Evolutionary conservation across 2,888 invertebrate species (phyloP).

Genomic region (Ametastegia equiseti): DNA sequence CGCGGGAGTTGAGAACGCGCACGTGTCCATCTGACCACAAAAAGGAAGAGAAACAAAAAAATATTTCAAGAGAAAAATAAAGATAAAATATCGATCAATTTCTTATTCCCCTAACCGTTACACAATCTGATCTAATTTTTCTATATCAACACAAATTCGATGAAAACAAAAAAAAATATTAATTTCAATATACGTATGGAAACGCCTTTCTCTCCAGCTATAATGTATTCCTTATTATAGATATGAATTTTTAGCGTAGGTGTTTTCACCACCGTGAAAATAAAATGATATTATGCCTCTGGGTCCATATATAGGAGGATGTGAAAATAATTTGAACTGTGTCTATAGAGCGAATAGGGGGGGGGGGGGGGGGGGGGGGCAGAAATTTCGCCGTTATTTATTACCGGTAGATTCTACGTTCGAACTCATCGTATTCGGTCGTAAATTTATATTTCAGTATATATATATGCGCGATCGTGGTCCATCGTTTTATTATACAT

Average conservation of each 20-base stretch:
- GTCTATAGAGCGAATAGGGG: too few relatives aligned
- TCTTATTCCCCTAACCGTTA: background rate
- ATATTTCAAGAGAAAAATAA: background rate
- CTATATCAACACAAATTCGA: too few relatives aligned
- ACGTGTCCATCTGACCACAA: constrained; percentile 32
- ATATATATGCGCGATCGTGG: background rate
- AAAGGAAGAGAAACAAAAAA: background rate
- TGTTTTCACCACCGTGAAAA: background rate
- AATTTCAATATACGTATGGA: too few relatives aligned
- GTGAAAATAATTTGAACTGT: background rate
- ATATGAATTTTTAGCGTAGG: background rate
- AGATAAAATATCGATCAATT: background rate
- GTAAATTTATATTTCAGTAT: constrained; percentile 54
- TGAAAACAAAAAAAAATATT: too few relatives aligned
- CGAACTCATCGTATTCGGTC: constrained; percentile 22
- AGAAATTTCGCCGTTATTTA: constrained; percentile 20
- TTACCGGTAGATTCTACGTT: background rate
- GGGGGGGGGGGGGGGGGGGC: too few relatives aligned
- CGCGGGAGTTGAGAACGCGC: constrained; percentile 34
- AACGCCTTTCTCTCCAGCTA: background rate
- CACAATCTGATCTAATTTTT: background rate
- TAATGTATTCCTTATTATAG: background rate
- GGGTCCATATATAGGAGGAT: background rate
- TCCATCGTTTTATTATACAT: background rate
- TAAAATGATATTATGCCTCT: background rate